Evolutionary conservation across 1,140 invertebrate genomes (phyloP), one percentile per base, ranked within the genome.

Genomic region (Papilio aristodemus): DNA sequence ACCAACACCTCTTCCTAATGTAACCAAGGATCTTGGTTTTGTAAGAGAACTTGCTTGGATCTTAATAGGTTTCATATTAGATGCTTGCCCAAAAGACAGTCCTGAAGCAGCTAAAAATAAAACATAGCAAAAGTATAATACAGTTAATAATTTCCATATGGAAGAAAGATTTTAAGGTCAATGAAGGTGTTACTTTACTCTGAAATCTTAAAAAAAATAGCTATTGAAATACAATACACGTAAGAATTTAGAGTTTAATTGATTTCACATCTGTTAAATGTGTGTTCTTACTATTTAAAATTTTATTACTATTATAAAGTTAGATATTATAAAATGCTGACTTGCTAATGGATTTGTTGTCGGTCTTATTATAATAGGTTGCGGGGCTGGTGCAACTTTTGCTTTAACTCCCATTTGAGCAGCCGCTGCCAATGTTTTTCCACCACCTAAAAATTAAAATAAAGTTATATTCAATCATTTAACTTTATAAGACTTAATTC

Each of bases 371-470:
- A 77, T 82, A 62, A 89, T 79, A 0, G 80, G 73, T 1, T 75
- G 73, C 7, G 81, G 77, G 1, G 71, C 71, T 0, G 79, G 74
- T 13, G 76, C 72, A 9, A 76, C 82, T 41, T 88, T 91, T 0
- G 73, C 80, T 69, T 93, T 92, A 73, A 92, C 86, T 10, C 86
- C 91, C 75, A 95, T 93, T 17, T 93, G 93, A 11, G 94, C 95
- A 1, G 95, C 95, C 14, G 95, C 94, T 4, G 95, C 95, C 73
- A 97, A 88, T 83, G 96, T 95, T 82, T 96, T 96, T 13, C 96
- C 96, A 8, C 96, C 96, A 77, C 96, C 96, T 96, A 70, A 27
- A 73, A 58, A 69, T 66, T 73, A 66, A 14, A 67, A 43, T 6
- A 19, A 60, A 37, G n/a, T n/a, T n/a, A n/a, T n/a, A 37, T 46